Base-by-base conservation (phyloP, 2,797 vertebrate genomes). In the Chelon labrosus region DNA sequence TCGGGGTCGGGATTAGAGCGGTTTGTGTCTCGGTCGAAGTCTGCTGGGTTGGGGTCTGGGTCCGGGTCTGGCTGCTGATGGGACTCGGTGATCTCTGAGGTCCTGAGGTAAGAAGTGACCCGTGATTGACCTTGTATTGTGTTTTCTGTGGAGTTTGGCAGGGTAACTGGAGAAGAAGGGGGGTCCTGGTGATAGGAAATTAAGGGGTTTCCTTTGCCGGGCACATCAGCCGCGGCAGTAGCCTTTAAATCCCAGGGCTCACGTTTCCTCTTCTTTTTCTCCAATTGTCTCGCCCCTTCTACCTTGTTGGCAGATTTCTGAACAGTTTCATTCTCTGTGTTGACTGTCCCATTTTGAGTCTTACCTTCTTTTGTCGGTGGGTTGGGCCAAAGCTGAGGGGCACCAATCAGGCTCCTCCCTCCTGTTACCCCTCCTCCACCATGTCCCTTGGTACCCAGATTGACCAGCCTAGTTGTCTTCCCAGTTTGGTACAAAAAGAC, bases 21-120 rank as follows among this genome's bases (percentile, higher is more conserved):
- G 71, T 88, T 87, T 6, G 73, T 20, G 12, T 91, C 84, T 17
- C 61, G 88, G 13, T 86, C 71, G 0, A 67, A 58, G 9, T 90
- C 89, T 7, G 77, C 47, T 0, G 65, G 85, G 72, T 91, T 85
- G 52, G 68, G 76, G 19, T 95, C 92, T 0, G 88, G 89, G 19
- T 95, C 92, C 0, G 88, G 89, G n/a, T 92, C 94, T 0, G 84
- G 85, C 7, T 92, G 94, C 84, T 90, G 93, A 72, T 94, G 95
- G 0, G 94, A 95, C 2, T 91, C 90, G 0, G 95, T 96, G 0
- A 93, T 95, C 79, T 95, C 96, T 0, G 95, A 96, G 51, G 92
- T 86, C 88, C 89, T 95, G 87, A 97, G 94, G 79, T 97, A 97
- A 77, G 97, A 96, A 0, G 96, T 97, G 77, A 95, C 95, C 0